A percentile compares a stretch with the other conserved stretches of the same genome.
Evolutionary conservation across 2,113 vertebrate genomes (phyloP).

Genomic region (Candoia aspera): DNA sequence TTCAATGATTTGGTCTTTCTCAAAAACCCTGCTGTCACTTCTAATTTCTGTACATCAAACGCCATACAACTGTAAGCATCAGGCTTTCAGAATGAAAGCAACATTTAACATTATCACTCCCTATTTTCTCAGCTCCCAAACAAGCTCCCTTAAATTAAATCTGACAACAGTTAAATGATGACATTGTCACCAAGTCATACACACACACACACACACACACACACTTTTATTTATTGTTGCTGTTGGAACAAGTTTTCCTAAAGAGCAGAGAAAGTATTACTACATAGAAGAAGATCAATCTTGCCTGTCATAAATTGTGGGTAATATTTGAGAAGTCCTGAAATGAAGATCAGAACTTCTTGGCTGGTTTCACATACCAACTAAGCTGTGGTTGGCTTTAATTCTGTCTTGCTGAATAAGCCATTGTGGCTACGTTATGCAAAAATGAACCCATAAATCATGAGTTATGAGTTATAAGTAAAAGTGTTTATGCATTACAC

Average conservation of each 20-base stretch:
- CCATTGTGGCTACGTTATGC: not conserved
- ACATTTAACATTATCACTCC: rapidly evolving
- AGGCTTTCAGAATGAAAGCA: not conserved
- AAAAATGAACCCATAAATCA: not conserved
- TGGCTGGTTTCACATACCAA: not conserved
- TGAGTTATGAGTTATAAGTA: not conserved
- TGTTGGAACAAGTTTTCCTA: constrained; percentile 33
- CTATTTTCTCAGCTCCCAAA: not conserved
- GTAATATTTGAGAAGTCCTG: not conserved
- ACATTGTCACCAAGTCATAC: not conserved
- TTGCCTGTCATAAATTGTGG: not conserved
- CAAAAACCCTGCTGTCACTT: not conserved
- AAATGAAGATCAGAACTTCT: not conserved
- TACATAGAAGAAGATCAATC: not conserved
- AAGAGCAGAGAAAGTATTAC: constrained; percentile 17
- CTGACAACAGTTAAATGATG: constrained; percentile 7
- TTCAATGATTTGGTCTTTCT: not conserved
- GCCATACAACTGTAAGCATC: too few species aligned
- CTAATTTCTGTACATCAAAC: not conserved
- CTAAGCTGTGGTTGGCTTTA: not conserved
- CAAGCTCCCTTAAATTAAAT: not conserved
- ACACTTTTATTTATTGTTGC: not conserved
- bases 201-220: not conserved
- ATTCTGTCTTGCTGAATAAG: not conserved
- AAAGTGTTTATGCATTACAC: not conserved